Evolutionary conservation across 2,888 invertebrate species (phyloP), one percentile per base, ranked within the genome.

Genomic region (Xestoiulus laeticollis): DNA sequence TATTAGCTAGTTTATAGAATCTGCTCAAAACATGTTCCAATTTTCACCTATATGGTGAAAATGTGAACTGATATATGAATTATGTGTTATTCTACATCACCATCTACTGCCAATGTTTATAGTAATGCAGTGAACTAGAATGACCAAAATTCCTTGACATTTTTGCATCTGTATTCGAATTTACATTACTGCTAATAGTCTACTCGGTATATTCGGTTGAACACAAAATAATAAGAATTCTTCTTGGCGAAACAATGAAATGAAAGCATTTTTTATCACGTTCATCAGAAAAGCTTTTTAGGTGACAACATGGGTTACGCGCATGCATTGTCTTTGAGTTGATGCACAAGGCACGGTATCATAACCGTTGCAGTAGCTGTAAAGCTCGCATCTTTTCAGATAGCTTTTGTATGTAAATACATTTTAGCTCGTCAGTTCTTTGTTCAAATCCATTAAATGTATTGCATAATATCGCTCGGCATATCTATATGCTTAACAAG

Each of bases 381-480:
- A 26, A 68, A 22, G 26, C 68, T n/a, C 59, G 59, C 68, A n/a
- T 68, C 68, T 5, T 68, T 26, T 22, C 68, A 26, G 78, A 78
- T 78, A 30, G 78, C 78, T 78, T 78, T 78, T 78, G 78, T 78
- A 78, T 78, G 78, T 78, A 78, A 78, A 78, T 78, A 78, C 78
- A 78, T 78, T 78, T 78, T 30, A 78, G 78, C 30, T 78, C 78
- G 78, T 78, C 78, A 78, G 78, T 78, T 30, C 78, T 78, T 78
- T 78, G 78, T 78, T 78, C 78, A 78, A 78, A 78, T 78, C 78
- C 78, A 78, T 78, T 78, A 78, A 78, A 78, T 78, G 14, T 78
- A 78, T 26, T 78, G 78, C 78, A 78, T 78, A 78, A 78, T 30
- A 78, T 78, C 78, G 78, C 26, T 14, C 30, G 30, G 78, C 78